These are phyloP conservation scores for Etheostoma spectabile DNA, from an alignment of 2,113 vertebrate genomes.

Conservation along the genomic window DNA sequence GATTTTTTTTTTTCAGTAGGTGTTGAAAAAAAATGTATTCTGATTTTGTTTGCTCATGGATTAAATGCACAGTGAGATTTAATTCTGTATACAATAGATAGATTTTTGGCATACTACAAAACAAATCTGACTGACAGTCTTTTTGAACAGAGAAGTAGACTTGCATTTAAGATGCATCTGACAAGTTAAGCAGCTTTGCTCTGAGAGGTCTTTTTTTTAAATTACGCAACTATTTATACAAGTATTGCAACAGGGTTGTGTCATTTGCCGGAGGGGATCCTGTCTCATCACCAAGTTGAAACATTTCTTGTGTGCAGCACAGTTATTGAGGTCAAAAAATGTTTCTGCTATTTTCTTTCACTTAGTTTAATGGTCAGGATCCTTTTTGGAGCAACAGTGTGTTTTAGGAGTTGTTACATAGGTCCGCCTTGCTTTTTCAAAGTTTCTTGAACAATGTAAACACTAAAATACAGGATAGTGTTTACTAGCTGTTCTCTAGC, in stretches of 20 bases:
- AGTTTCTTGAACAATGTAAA: not conserved
- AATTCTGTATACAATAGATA: slow-evolving; percentile 8
- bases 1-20: not conserved
- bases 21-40: not conserved
- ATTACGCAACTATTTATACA: slow-evolving; percentile 70
- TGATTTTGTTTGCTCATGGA: slow-evolving; percentile 2
- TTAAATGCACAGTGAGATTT: slow-evolving; percentile 22
- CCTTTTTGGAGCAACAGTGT: not conserved
- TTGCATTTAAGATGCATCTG: slow-evolving; percentile 66
- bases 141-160: slow-evolving; percentile 50
- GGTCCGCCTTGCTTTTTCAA: not conserved
- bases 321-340: slow-evolving; percentile 59
- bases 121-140: slow-evolving; percentile 29
- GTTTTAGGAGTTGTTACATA: slow-evolving; percentile 11
- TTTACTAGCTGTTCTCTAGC: not conserved
- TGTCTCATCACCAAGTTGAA: slow-evolving; percentile 67
- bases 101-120: slow-evolving; percentile 37
- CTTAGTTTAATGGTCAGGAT: slow-evolving; percentile 30
- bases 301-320: slow-evolving; percentile 46
- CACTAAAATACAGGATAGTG: not conserved
- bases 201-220: slow-evolving; percentile 60
- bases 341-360: slow-evolving; percentile 45
- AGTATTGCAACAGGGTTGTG: slow-evolving; percentile 71
- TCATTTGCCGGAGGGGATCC: slow-evolving; percentile 70
- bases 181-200: slow-evolving; percentile 77